Conservation (phyloP, 1,140 invertebrate genomes). For the Philopotamus ludificatus region DNA sequence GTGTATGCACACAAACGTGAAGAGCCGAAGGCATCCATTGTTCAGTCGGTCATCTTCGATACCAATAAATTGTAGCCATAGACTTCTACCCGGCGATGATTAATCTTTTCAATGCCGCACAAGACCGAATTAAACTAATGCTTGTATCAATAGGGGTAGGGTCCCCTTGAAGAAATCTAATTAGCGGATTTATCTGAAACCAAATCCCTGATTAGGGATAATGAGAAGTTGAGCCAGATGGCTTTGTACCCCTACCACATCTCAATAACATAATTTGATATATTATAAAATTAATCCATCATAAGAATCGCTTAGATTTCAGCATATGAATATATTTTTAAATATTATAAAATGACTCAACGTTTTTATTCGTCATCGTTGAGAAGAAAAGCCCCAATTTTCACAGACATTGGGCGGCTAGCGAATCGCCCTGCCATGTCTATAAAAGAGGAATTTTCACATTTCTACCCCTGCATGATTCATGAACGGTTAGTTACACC, state of each 20-base stretch:
- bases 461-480: neutral
- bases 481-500: slow-evolving; percentile 2
- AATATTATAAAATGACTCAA: neutral
- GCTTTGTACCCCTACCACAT: slow-evolving; percentile 16
- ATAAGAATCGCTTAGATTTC: neutral
- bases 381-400: neutral
- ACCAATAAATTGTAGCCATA: neutral
- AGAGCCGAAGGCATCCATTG: too few relatives aligned
- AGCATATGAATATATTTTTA: neutral
- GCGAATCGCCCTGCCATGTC: neutral
- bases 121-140: neutral
- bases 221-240: slow-evolving; percentile 24
- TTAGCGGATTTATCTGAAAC: slow-evolving; percentile 31
- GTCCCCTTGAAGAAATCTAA: slow-evolving; percentile 29
- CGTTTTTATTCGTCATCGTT: neutral
- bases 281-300: slow-evolving; percentile 7
- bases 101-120: slow-evolving; percentile 15
- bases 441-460: neutral
- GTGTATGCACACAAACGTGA: too few relatives aligned
- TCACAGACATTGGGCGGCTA: neutral
- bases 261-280: slow-evolving; percentile 6
- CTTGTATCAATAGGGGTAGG: slow-evolving; percentile 4
- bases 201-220: slow-evolving; percentile 24
- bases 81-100: neutral
- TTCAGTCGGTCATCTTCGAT: too few relatives aligned